Conservation (phyloP, 1,140 invertebrate species). For the Eurosta solidaginis region DNA sequence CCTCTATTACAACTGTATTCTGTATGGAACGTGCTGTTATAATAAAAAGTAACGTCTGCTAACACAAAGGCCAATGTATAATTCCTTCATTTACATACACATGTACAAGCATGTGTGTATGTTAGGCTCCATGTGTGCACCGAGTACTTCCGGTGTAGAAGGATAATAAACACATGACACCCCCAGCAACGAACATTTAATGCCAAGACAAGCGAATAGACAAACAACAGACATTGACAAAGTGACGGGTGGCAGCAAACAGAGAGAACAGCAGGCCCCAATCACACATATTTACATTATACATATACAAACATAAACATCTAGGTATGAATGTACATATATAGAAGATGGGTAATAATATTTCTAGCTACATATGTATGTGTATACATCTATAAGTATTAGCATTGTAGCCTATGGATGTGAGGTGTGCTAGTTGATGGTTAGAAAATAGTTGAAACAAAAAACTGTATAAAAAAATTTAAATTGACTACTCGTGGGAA, state of each 20-base stretch:
- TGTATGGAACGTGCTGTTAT: not conserved
- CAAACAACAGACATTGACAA: constrained; percentile 24
- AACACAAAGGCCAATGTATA: too few species aligned
- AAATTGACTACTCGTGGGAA: not conserved
- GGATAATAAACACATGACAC: constrained; percentile 32
- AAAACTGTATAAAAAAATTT: too few species aligned
- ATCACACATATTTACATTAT: not conserved
- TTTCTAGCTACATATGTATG: too few species aligned
- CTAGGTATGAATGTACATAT: too few species aligned
- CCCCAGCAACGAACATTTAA: constrained; percentile 28
- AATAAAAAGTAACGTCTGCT: too few species aligned
- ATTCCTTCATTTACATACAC: not conserved
- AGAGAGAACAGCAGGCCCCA: not conserved
- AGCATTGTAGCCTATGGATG: too few species aligned
- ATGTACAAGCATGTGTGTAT: not conserved
- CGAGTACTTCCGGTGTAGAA: constrained; percentile 26
- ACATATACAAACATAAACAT: not conserved
- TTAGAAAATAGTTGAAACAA: too few species aligned
- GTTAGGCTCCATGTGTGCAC: not conserved
- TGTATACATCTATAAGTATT: too few species aligned
- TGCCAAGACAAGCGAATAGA: constrained; percentile 21
- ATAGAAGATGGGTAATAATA: too few species aligned
- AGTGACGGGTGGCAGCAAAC: constrained; percentile 8
- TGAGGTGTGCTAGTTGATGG: not conserved
- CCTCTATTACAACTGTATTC: not conserved